Evolutionary conservation across 2,113 vertebrate species (phyloP), one percentile per base, ranked within the genome.

Genomic region (Eolophus roseicapilla): DNA sequence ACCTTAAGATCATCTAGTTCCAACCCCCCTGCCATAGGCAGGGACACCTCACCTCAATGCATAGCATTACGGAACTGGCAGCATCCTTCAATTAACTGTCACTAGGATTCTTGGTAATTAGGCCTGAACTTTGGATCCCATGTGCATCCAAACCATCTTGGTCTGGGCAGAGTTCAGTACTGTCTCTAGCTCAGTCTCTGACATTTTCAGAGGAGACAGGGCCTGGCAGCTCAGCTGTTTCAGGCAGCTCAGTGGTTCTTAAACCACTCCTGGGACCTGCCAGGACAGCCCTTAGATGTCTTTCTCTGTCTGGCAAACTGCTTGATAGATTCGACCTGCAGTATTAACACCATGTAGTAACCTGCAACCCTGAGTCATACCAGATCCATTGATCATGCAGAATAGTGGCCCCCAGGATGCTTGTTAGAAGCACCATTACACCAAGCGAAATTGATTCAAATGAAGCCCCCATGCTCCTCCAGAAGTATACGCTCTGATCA

Each of bases 321-420:
- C 46, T 63, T 31, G 55, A 11, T 21, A 31, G 31, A 21, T 73
- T 59, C 55, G 27, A 9, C 24, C 33, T 63, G 21, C 28, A 59
- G 11, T 13, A 41, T 37, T 33, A 39, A 10, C 50, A 27, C 46
- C 21, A 28, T 2, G 0, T 6, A 5, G 9, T 52, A 46, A 43
- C 29, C 41, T 37, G 4, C 16, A 77, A 68, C 28, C 35, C 49
- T 81, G 39, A 50, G 43, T 74, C 41, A 16, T 37, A 43, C 44
- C 60, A 69, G 28, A 16, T 29, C 39, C 5, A 12, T 47, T 31
- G 17, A 33, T 43, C 6, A 0, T 5, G 25, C 43, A 31, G 15
- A 71, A 46, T 10, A 29, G 50, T 2, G 1, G 3, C 6, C 1
- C 7, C 25, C 0, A 1, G 25, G 25, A 47, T 7, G 13, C 24